Percentiles rank a stretch among this genome's conserved stretches.
These are phyloP conservation scores for Sebastes cheni DNA, from an alignment of 2,797 vertebrate species.

Conservation along the genomic window DNA sequence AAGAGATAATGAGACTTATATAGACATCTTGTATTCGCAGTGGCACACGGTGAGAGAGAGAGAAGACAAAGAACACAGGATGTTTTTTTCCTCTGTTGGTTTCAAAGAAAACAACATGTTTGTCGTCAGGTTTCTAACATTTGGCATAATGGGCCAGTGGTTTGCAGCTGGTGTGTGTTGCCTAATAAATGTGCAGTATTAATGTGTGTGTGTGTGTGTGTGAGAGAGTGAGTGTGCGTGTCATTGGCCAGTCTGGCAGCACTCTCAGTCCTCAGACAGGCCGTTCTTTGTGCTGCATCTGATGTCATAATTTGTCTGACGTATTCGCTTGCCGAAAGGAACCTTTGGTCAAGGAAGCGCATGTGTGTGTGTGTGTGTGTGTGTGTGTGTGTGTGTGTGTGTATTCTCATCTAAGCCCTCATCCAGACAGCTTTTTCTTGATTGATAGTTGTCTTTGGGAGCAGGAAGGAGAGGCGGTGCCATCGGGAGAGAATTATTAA, in stretches of 20 bases:
- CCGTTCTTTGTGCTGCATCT: slow-evolving; percentile 67
- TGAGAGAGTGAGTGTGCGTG: slow-evolving; percentile 18
- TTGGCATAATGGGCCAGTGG: neutral
- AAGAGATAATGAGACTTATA: slow-evolving; percentile 57
- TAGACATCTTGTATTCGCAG: slow-evolving; percentile 43
- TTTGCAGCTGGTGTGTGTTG: slow-evolving; percentile 40
- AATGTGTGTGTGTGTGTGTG: neutral
- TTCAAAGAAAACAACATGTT: slow-evolving; percentile 6
- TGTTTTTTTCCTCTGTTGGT: slow-evolving; percentile 23
- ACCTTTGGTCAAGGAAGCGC: slow-evolving; percentile 42
- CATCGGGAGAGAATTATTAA: slow-evolving; percentile 62
- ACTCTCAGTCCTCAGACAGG: slow-evolving; percentile 62
- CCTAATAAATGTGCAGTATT: slow-evolving; percentile 32
- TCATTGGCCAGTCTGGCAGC: slow-evolving; percentile 51
- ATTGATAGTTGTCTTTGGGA: slow-evolving; percentile 65
- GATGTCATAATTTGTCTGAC: slow-evolving; percentile 74
- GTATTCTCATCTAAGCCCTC: slow-evolving; percentile 50
- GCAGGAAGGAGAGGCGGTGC: slow-evolving; percentile 31
- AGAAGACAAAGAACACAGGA: slow-evolving; percentile 1
- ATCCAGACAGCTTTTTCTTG: slow-evolving; percentile 46
- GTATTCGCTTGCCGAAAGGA: slow-evolving; percentile 50
- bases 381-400: slow-evolving; percentile 2
- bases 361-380: neutral
- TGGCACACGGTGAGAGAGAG: neutral
- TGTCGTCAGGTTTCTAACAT: slow-evolving; percentile 3